Evolutionary conservation across 2,797 vertebrate species (phyloP), one percentile per base, ranked within the genome.

Genomic region (Sparus aurata): DNA sequence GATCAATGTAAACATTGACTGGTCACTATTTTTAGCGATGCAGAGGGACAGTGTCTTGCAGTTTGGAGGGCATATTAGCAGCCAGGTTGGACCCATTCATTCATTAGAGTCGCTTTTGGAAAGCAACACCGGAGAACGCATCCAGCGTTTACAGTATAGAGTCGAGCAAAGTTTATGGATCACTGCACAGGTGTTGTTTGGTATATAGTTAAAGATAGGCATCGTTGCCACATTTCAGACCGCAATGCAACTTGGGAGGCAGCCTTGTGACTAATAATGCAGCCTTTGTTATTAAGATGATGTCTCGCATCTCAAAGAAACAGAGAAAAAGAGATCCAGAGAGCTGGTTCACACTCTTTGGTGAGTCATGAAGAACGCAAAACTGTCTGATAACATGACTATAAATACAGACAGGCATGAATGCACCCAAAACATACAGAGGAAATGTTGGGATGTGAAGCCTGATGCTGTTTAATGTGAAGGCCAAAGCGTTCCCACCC

Each of bases 1-100:
- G 70, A 86, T 92, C 87, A 83, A 84, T 87, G 73, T 78, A 80
- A 89, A 85, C 81, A 86, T 54, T 59, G 75, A 88, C 65, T 22
- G 72, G 13, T 58, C 17, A 30, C 81, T 85, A 90, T 92, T 90
- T 77, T 68, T 79, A 88, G 57, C 46, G 18, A n/a, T 22, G 60
- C 1, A 64, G 43, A 45, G 53, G 41, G 23, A 78, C 65, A 62
- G 23, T 5, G 53, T 65, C 73, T 68, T 61, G 63, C 60, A 20
- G 62, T 49, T 83, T 73, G 41, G 4, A 82, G 75, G 8, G 38
- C 41, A 50, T 54, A 55, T 27, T 18, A 75, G 54, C 9, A 72
- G 76, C 59, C 27, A 25, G 64, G 50, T 25, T 66, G 64, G 20
- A 50, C 18, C 77, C 65, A 61, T 73, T 75, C 22, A 76, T 50